Evolutionary conservation across 2,113 vertebrate genomes (phyloP).

Genomic region (Eulacestoma nigropectus): DNA sequence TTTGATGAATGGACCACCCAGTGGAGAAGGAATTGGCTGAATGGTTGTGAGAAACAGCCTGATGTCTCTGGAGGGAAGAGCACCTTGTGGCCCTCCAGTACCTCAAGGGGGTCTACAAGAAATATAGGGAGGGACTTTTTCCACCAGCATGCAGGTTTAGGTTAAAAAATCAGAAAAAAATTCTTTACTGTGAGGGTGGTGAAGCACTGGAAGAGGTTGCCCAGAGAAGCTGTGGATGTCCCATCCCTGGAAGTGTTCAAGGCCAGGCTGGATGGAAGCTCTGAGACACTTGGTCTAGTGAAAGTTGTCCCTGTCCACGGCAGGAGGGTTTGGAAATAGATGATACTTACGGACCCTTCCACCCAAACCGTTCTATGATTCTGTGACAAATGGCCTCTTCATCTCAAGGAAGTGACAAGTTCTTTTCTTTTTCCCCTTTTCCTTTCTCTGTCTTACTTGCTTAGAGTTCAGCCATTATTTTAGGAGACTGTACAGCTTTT

Average conservation of each 20-base stretch:
- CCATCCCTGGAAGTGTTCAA: background rate
- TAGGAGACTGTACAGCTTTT: background rate
- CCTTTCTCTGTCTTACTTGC: background rate
- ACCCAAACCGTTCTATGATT: fast-evolving
- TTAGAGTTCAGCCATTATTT: background rate
- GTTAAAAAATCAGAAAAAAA: background rate
- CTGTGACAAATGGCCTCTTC: background rate
- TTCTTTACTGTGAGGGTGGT: background rate
- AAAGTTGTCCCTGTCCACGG: background rate
- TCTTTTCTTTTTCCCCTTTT: background rate
- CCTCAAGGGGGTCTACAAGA: background rate
- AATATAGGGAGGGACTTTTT: background rate
- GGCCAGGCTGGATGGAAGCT: background rate
- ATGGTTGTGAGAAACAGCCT: background rate
- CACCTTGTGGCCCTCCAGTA: no score
- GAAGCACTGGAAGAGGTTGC: background rate
- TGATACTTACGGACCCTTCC: background rate
- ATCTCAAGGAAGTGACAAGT: background rate
- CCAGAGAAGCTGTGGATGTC: background rate
- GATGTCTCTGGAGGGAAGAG: background rate
- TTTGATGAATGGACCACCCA: background rate
- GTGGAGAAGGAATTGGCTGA: background rate
- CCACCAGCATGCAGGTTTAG: no score
- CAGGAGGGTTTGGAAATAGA: background rate
- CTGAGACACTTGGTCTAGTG: background rate